Evolutionary conservation across 2,797 vertebrate genomes (phyloP).

Genomic region (Phoxinus dragarum): DNA sequence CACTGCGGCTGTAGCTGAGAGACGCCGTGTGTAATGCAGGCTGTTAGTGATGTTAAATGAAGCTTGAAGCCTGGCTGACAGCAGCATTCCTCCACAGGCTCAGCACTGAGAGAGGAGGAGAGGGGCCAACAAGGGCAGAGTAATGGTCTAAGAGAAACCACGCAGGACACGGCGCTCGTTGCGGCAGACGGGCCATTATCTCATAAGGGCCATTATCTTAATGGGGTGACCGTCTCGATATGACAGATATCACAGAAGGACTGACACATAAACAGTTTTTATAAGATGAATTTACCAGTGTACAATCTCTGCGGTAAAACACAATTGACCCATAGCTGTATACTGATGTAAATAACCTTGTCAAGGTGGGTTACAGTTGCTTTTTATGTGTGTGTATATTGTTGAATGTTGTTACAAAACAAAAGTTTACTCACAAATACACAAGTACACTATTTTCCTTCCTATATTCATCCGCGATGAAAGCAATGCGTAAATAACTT

Average conservation of each 20-base stretch:
- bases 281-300: slow-evolving; percentile 49
- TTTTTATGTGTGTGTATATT: slow-evolving; percentile 26
- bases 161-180: slow-evolving; percentile 40
- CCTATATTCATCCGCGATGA: slow-evolving; percentile 23
- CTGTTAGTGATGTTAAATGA: slow-evolving; percentile 73
- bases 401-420: slow-evolving; percentile 31
- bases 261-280: slow-evolving; percentile 54
- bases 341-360: slow-evolving; percentile 36
- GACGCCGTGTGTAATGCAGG: slow-evolving; percentile 64
- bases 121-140: slow-evolving; percentile 54
- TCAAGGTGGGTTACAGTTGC: slow-evolving; percentile 45
- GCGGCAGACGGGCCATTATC: slow-evolving; percentile 38
- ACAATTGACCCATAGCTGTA: slow-evolving; percentile 25
- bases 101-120: slow-evolving; percentile 40
- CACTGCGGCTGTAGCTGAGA: slow-evolving; percentile 52
- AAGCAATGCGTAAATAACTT: slow-evolving; percentile 51
- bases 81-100: slow-evolving; percentile 63
- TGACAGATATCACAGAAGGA: slow-evolving; percentile 49
- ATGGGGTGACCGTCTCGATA: slow-evolving; percentile 43
- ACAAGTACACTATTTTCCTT: slow-evolving; percentile 27
- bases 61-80: slow-evolving; percentile 70
- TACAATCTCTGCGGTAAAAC: slow-evolving; percentile 47
- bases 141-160: slow-evolving; percentile 56
- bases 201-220: slow-evolving; percentile 56
- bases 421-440: slow-evolving; percentile 34